Percentiles rank a stretch among this genome's conserved stretches.
These are phyloP conservation scores for Aethina tumida DNA, from an alignment of 1,140 invertebrate genomes.

Conservation along the genomic window DNA sequence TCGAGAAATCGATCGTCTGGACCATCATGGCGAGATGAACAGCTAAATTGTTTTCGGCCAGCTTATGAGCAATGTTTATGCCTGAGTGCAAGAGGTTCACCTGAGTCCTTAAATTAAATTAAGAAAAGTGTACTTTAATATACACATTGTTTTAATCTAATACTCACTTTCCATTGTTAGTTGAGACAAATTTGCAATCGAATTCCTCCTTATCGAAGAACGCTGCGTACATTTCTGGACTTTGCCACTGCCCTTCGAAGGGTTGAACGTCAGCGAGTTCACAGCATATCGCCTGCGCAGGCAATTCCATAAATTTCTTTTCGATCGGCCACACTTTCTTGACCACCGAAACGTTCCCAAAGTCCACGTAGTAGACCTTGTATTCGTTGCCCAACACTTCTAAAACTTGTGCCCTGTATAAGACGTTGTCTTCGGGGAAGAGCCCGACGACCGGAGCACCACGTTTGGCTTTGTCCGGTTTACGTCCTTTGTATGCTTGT, in stretches of 20 bases:
- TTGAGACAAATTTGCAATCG: constrained; percentile 32
- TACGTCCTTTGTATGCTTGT: constrained; percentile 46
- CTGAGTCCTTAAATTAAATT: constrained; percentile 31
- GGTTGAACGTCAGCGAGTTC: constrained; percentile 47
- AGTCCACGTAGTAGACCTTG: constrained; percentile 61
- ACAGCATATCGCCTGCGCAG: constrained; percentile 58
- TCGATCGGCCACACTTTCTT: constrained; percentile 58
- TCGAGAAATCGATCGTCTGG: constrained; percentile 19
- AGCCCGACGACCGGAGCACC: constrained; percentile 55
- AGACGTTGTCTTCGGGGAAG: constrained; percentile 54
- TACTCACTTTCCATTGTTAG: constrained; percentile 29
- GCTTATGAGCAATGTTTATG: constrained; percentile 32
- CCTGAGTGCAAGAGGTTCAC: constrained; percentile 43
- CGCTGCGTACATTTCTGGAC: constrained; percentile 40
- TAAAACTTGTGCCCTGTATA: constrained; percentile 55
- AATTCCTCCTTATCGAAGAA: constrained; percentile 48
- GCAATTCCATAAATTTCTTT: constrained; percentile 51
- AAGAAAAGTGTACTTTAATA: neutral
- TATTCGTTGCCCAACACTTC: constrained; percentile 43
- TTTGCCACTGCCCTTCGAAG: constrained; percentile 42
- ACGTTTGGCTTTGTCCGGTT: constrained; percentile 35
- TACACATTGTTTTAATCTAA: constrained; percentile 33
- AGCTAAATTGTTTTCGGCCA: constrained; percentile 39
- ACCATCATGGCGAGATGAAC: constrained; percentile 1
- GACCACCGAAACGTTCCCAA: constrained; percentile 57